Conservation (phyloP, 2,797 vertebrate species). For the Anabas testudineus region DNA sequence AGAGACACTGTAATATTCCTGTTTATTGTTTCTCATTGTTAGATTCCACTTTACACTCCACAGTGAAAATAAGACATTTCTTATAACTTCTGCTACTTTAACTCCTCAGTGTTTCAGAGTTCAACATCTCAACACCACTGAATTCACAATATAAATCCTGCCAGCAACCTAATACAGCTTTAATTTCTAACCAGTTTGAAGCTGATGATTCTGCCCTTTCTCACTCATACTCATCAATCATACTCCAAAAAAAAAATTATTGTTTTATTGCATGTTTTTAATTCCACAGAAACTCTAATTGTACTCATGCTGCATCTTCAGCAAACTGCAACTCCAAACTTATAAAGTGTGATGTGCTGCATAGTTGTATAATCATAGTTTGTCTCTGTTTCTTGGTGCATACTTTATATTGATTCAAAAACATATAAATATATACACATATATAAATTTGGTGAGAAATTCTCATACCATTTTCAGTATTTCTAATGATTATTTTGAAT, state of each 20-base stretch:
- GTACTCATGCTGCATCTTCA: slow-evolving; percentile 57
- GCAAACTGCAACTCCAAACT: slow-evolving; percentile 51
- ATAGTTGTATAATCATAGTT: slow-evolving; percentile 10
- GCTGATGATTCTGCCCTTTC: slow-evolving; percentile 45
- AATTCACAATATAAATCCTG: slow-evolving; percentile 11
- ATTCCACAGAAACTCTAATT: slow-evolving; percentile 44
- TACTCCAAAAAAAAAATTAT: slow-evolving; percentile 41
- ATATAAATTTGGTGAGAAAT: slow-evolving; percentile 12
- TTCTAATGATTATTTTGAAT: too few species aligned
- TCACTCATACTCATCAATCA: slow-evolving; percentile 63
- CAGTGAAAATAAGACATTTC: background rate
- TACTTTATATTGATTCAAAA: too few species aligned
- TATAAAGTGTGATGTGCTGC: slow-evolving; percentile 39
- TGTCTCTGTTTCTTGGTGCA: slow-evolving; percentile 36
- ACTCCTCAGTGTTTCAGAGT: slow-evolving; percentile 1
- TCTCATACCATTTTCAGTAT: slow-evolving; percentile 33
- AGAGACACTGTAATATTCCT: background rate
- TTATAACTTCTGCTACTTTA: slow-evolving; percentile 14
- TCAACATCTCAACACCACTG: slow-evolving; percentile 10
- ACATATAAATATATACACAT: too few species aligned
- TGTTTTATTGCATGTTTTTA: slow-evolving; percentile 67
- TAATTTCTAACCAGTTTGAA: slow-evolving; percentile 36
- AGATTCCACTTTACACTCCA: slow-evolving; percentile 1
- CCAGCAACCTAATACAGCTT: slow-evolving; percentile 19
- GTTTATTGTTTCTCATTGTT: slow-evolving; percentile 24